Evolutionary conservation across 2,888 invertebrate species (phyloP).

Genomic region (Andrena dorsata): DNA sequence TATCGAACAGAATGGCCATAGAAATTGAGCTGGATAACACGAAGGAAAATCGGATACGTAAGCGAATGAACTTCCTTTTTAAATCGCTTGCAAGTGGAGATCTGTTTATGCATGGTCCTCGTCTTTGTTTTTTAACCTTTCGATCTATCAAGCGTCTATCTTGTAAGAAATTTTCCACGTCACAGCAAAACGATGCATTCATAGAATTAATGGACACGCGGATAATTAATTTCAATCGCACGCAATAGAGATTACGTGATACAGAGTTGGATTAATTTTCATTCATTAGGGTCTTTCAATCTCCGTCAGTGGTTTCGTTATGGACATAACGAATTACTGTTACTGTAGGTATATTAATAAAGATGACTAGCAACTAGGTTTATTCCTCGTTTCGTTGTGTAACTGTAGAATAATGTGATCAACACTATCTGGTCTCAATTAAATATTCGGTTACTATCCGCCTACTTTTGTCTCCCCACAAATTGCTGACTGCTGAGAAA

Average conservation of each 20-base stretch:
- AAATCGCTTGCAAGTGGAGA: neutral
- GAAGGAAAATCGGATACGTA: slow-evolving; percentile 75
- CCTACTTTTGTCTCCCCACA: no score
- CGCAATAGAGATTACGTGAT: neutral
- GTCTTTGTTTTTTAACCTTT: slow-evolving; percentile 38
- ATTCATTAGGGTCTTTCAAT: no score
- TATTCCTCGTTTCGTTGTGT: no score
- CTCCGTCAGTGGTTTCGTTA: no score
- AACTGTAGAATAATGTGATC: no score
- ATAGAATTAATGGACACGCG: neutral
- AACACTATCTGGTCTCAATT: no score
- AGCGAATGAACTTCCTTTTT: slow-evolving; percentile 45
- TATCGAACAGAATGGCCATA: slow-evolving; percentile 67
- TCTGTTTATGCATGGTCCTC: neutral
- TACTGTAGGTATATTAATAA: no score
- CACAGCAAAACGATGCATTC: neutral
- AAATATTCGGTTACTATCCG: no score
- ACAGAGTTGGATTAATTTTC: no score
- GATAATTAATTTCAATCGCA: slow-evolving; percentile 1
- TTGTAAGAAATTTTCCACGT: neutral
- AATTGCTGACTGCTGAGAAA: no score
- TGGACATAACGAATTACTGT: no score
- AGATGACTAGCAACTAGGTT: no score
- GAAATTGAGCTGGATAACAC: slow-evolving; percentile 76
- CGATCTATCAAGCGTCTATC: slow-evolving; percentile 17